Evolutionary conservation across 2,113 vertebrate species (phyloP), one percentile per base, ranked within the genome.

Genomic region (Pimephales promelas): DNA sequence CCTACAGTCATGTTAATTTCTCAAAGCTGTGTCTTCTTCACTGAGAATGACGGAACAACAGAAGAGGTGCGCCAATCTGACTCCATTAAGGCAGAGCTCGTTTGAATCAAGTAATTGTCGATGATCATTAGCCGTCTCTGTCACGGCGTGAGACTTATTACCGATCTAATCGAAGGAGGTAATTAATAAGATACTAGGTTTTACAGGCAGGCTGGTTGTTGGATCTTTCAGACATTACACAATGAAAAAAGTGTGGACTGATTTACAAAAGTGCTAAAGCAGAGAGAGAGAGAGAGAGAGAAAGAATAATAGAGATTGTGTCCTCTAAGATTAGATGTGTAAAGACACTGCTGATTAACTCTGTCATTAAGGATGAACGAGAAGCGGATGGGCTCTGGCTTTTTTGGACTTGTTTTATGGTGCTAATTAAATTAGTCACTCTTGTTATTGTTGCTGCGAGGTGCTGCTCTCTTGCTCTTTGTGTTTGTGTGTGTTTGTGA

Each of bases 341-440:
- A 28, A 59, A 26, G 36, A 64, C 49, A 36, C 40, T 70, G 62
- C 73, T 85, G 81, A 86, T 86, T 82, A 76, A 87, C 86, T 73
- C 62, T 62, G 72, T 78, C 73, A 74, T 81, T 87, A 79, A 59
- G 43, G 24, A 20, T 52, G 61, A 89, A 56, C 47, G 64, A 76
- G 73, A 74, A 72, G 49, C 56, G 59, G 49, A 84, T 10, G 4
- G 36, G 22, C 10, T 49, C n/a, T 0, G 8, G 47, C 28, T 45
- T 43, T 62, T 84, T 57, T 74, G 59, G 14, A 71, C 47, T 43
- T 84, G 62, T 79, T 77, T 79, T 75, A 76, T 52, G 18, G 82
- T 22, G 62, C 66, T 83, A 88, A 87, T 86, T 84, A 85, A 84
- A 84, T 88, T 83, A 88, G 86, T 73, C 79, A 45, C 82, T 78